Percentiles rank a stretch among this genome's conserved stretches.
phyloP scores from a whole-genome alignment of 37 sponge, comb jelly and placozoan species.

The Lycopodina hypogea region DNA sequence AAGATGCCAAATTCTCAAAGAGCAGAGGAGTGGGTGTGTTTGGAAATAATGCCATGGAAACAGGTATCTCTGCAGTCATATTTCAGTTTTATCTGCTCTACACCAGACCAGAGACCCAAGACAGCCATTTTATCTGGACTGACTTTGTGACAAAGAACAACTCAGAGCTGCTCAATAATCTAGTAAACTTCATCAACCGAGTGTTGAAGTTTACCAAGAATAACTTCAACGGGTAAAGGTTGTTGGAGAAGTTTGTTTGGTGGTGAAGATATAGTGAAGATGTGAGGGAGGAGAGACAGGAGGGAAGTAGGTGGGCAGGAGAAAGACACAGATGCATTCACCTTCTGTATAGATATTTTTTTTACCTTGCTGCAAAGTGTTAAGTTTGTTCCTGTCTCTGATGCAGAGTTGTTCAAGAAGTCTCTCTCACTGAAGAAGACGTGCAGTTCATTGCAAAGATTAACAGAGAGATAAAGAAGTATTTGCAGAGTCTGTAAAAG shows the following conservation, averaged over 20 bases:
- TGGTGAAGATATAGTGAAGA: background rate
- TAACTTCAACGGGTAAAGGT: slow-evolving; percentile 31
- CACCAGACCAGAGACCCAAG: slow-evolving; percentile 86
- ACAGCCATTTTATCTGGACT: slow-evolving; percentile 90
- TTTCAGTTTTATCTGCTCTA: slow-evolving; percentile 90
- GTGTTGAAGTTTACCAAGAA: slow-evolving; percentile 75
- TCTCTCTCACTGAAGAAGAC: slow-evolving; percentile 57
- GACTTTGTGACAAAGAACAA: slow-evolving; percentile 88
- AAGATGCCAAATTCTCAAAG: slow-evolving; percentile 98
- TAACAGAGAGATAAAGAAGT: slow-evolving; percentile 69
- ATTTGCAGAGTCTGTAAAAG: slow-evolving; percentile 66
- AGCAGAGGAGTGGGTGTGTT: slow-evolving; percentile 96
- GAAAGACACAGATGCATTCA: background rate
- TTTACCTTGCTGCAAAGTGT: background rate
- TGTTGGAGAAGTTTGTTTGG: background rate
- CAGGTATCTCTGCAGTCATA: slow-evolving; percentile 87
- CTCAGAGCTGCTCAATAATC: slow-evolving; percentile 91
- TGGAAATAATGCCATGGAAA: slow-evolving; percentile 82
- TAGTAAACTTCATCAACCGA: slow-evolving; percentile 93
- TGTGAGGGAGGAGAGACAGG: background rate
- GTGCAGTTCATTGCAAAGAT: slow-evolving; percentile 67
- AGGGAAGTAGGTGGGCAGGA: background rate
- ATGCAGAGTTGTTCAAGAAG: slow-evolving; percentile 41
- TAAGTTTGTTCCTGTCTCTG: background rate
- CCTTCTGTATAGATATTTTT: background rate